Conservation (phyloP, 2,113 vertebrate species). For the Stercorarius parasiticus region DNA sequence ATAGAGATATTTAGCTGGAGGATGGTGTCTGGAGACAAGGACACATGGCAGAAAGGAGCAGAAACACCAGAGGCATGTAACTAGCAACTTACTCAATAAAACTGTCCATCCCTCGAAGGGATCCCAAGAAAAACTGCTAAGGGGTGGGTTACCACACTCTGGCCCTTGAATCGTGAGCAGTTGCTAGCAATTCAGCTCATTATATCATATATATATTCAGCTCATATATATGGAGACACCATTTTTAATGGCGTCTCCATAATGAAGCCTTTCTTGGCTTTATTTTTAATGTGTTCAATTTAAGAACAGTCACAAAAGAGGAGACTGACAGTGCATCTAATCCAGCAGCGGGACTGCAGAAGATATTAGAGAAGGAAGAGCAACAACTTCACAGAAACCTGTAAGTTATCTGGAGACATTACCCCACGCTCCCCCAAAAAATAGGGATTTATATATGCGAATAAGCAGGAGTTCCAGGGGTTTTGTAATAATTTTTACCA, state of each 20-base stretch:
- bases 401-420: not conserved
- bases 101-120: not conserved
- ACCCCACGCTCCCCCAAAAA: not conserved
- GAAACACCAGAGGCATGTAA: not conserved
- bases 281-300: not conserved
- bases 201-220: no score
- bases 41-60: not conserved
- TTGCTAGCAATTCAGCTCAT: not conserved
- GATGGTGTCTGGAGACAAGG: not conserved
- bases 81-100: fast-evolving
- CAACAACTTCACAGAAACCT: not conserved
- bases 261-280: not conserved
- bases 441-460: not conserved
- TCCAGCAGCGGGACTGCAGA: not conserved
- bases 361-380: not conserved
- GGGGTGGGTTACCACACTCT: not conserved
- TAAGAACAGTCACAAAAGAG: not conserved
- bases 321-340: not conserved
- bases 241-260: not conserved
- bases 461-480: not conserved
- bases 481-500: not conserved
- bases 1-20: not conserved
- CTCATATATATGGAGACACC: no score
- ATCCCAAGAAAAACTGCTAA: not conserved
- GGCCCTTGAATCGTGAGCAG: not conserved